A percentile compares a stretch with the other conserved stretches of the same genome.
These are phyloP conservation scores for Corapipo altera DNA, from an alignment of 2,113 vertebrate genomes.

Conservation along the genomic window DNA sequence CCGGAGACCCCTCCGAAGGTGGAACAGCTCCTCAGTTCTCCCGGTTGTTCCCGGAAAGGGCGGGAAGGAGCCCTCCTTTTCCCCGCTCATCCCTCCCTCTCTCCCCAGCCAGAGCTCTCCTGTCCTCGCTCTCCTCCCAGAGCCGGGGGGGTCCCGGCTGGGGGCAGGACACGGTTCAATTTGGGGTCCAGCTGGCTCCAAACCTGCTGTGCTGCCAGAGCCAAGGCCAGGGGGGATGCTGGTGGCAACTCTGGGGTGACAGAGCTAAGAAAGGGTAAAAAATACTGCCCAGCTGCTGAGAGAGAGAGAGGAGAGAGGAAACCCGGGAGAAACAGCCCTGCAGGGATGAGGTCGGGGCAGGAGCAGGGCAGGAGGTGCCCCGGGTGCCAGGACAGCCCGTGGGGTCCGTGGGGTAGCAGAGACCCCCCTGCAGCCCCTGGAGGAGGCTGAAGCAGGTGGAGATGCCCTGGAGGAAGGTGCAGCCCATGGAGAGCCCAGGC, in stretches of 20 bases:
- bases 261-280: not conserved
- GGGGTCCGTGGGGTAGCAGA: not conserved
- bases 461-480: not conserved
- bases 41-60: accelerated
- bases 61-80: not conserved
- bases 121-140: not conserved
- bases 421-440: accelerated
- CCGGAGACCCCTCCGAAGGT: not conserved
- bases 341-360: not conserved
- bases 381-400: accelerated
- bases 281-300: not conserved
- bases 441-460: not conserved
- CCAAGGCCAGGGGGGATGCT: not conserved
- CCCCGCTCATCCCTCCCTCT: accelerated
- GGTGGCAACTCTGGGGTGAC: not conserved
- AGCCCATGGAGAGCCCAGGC: not conserved
- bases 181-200: not conserved
- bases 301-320: not conserved
- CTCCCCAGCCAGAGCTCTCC: not conserved
- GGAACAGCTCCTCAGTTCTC: accelerated
- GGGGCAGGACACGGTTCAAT: not conserved
- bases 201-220: not conserved
- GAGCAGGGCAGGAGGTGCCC: no score
- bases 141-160: not conserved
- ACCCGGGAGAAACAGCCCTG: accelerated